Conservation (phyloP, 2,113 vertebrate species). For the Pedetes capensis region DNA sequence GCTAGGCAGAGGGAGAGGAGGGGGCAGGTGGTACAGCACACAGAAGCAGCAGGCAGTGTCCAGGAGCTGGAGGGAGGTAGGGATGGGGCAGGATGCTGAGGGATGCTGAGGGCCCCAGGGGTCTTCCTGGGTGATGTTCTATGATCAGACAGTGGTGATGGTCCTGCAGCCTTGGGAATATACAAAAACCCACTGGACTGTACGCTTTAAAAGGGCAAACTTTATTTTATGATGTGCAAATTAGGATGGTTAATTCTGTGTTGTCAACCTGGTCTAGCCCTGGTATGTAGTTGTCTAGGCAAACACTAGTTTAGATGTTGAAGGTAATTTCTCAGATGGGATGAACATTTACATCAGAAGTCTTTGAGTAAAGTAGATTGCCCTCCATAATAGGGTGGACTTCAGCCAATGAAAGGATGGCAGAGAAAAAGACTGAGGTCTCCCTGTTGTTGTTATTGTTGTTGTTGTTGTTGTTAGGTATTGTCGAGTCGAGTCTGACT, state of each 20-base stretch:
- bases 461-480: too few relatives aligned
- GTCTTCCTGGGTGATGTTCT: background rate
- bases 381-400: background rate
- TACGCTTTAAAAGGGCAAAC: background rate
- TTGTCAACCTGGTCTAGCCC: background rate
- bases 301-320: background rate
- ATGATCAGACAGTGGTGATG: background rate
- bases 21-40: background rate
- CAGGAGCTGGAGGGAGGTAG: background rate
- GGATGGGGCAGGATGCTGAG: background rate
- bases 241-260: background rate
- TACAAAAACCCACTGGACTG: background rate
- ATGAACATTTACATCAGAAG: background rate
- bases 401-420: background rate
- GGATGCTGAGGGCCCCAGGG: too few relatives aligned
- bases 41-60: background rate
- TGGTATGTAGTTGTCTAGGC: background rate
- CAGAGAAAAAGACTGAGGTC: background rate
- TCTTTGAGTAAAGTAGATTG: background rate
- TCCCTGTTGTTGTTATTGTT: too few relatives aligned
- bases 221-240: background rate
- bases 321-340: background rate
- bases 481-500: too few relatives aligned
- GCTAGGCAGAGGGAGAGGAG: background rate
- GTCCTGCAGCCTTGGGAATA: background rate